Evolutionary conservation across 2,797 vertebrate genomes (phyloP).

Genomic region (Danionella dracula): DNA sequence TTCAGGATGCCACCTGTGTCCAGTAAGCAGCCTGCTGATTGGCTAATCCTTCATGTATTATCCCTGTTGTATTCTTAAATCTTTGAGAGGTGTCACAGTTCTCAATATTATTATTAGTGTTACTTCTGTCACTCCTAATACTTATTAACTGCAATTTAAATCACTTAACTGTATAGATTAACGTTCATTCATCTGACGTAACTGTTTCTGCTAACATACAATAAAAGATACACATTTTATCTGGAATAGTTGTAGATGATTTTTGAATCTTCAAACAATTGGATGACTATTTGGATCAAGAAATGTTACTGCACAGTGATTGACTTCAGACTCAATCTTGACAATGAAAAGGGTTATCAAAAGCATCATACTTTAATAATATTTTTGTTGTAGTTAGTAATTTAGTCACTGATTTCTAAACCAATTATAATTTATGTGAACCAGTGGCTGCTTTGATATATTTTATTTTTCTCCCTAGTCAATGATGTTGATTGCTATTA

Average conservation of each 20-base stretch:
- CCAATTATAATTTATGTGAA: too few species aligned
- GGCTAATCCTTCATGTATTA: slow-evolving; percentile 37
- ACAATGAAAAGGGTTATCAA: too few species aligned
- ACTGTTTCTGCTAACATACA: slow-evolving; percentile 40
- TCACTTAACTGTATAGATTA: slow-evolving; percentile 41
- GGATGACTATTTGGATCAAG: too few species aligned
- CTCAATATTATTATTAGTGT: slow-evolving; percentile 42
- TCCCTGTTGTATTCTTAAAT: slow-evolving; percentile 37
- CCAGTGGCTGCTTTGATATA: too few species aligned
- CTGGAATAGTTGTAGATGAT: not conserved
- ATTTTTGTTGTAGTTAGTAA: too few species aligned
- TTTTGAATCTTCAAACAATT: too few species aligned
- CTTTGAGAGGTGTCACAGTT: slow-evolving; percentile 37
- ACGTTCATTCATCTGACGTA: slow-evolving; percentile 36
- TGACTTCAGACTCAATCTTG: too few species aligned
- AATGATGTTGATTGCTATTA: too few species aligned
- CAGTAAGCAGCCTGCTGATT: slow-evolving; percentile 26
- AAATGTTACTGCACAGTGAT: too few species aligned
- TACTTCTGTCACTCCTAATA: slow-evolving; percentile 31
- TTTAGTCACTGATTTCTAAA: too few species aligned
- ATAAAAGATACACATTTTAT: slow-evolving; percentile 25
- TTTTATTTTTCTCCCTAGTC: too few species aligned
- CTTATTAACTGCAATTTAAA: slow-evolving; percentile 34
- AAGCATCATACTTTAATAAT: too few species aligned
- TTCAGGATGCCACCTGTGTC: slow-evolving; percentile 12